Base-by-base conservation (phyloP, 1,140 invertebrate species). In the Drosophila triauraria region DNA sequence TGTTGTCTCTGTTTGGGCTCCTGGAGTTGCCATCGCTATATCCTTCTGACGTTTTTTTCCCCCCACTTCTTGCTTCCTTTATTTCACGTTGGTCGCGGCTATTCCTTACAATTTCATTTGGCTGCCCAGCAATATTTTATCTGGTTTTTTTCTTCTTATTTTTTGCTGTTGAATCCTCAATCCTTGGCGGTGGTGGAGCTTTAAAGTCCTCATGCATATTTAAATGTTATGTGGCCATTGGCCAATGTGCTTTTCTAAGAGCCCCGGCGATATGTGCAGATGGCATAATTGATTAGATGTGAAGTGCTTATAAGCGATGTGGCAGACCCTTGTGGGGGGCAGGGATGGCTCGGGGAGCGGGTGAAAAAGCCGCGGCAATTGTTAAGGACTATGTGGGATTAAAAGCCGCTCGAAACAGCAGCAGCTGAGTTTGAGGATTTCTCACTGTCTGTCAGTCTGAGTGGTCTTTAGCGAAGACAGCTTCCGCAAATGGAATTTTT, bases 251-350 rank as follows among this genome's bases (percentile, higher is more conserved):
- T 51, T 23, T 44, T 80, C 65, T 59, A 62, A 46, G 65, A 48
- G 70, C 47, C 23, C 40, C 46, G 68, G 63, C 78, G 67, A 82
- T 77, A 86, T 86, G 76, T 85, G 82, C 80, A 88, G 76, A 87
- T 88, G 75, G 84, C 83, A 86, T 86, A 86, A 86, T 86, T 86
- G 84, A 86, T 86, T 86, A 86, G 84, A 86, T 86, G 84, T 87
- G 83, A 86, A 83, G 76, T 86, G 83, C 82, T 86, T 87, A 87
- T 87, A 82, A 82, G 69, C 75, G 43, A 54, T 59, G 51, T 59
- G 72, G 48, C 17, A 43, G 42, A 32, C 32, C 44, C 10, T 50
- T 43, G 44, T 48, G 27, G 25, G 2, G 9, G 38, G 53, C 8
- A 38, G 30, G 25, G 10, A n/a, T 15, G 20, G 53, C 13, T 7